Conservation (phyloP, 2,797 vertebrate species). For the Cyprinodon diabolis region DNA sequence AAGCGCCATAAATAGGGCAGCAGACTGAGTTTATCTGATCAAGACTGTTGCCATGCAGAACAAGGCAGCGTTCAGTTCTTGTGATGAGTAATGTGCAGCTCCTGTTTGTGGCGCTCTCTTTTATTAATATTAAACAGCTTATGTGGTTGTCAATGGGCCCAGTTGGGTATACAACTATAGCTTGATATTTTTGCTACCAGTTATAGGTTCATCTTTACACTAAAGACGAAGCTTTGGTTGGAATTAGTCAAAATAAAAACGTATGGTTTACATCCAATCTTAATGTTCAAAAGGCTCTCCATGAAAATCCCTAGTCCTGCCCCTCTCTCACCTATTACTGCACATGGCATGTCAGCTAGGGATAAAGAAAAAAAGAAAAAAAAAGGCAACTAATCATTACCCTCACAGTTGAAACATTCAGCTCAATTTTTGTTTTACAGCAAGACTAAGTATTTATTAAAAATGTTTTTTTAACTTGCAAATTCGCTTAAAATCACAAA, state of each 20-base stretch:
- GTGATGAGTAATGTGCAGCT: constrained; percentile 68
- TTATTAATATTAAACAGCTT: constrained; percentile 72
- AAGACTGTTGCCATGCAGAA: constrained; percentile 73
- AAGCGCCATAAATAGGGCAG: constrained; percentile 26
- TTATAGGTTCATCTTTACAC: constrained; percentile 10
- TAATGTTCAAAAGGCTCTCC: neutral
- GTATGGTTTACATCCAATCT: neutral
- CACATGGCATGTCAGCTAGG: neutral
- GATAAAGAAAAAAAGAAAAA: neutral
- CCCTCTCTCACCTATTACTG: neutral
- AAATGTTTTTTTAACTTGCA: too few species aligned
- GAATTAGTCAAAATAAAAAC: neutral
- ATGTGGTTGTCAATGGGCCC: constrained; percentile 44
- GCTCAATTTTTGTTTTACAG: too few species aligned
- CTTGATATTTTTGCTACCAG: neutral
- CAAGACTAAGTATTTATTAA: too few species aligned
- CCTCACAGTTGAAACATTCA: neutral
- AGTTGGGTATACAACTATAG: constrained; percentile 44
- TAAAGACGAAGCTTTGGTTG: neutral
- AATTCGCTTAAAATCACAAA: too few species aligned
- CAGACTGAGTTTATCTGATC: constrained; percentile 49
- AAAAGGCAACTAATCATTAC: neutral
- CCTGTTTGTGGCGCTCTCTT: constrained; percentile 64
- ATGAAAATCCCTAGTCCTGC: neutral
- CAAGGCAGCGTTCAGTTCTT: constrained; percentile 38